These are phyloP conservation scores for Valencia hispanica DNA, from an alignment of 2,797 vertebrate species.

Conservation along the genomic window DNA sequence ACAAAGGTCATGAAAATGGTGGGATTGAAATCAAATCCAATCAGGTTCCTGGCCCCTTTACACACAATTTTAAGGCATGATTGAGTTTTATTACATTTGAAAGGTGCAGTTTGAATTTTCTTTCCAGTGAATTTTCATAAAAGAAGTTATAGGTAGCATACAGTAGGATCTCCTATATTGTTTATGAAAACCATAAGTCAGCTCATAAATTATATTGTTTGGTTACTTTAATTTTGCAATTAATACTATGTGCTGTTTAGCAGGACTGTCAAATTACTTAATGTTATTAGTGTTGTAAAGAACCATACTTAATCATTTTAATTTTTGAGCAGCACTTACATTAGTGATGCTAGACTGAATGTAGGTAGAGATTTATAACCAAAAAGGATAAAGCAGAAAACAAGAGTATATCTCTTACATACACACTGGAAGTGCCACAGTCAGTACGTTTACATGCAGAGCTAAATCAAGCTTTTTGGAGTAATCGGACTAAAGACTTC, in stretches of 20 bases:
- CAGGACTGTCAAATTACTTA: neutral
- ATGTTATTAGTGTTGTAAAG: neutral
- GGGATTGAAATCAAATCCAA: conserved; percentile 1
- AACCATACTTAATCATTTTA: neutral
- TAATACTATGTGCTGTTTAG: neutral
- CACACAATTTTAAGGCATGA: neutral
- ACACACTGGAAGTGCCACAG: no score
- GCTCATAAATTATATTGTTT: no score
- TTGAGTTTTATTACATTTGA: neutral
- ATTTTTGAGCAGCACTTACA: neutral
- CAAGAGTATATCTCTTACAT: neutral
- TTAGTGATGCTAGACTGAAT: neutral
- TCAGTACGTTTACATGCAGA: no score
- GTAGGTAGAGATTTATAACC: neutral
- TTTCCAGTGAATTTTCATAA: neutral
- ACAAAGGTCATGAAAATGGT: conserved; percentile 4
- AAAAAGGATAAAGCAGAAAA: neutral
- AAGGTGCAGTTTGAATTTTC: neutral
- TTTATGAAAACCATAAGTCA: neutral
- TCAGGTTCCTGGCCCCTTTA: neutral
- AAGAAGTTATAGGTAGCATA: neutral
- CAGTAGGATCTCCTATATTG: neutral
- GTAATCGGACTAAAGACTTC: no score
- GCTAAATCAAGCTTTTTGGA: no score
- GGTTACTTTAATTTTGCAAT: neutral